Conservation (phyloP, 2,797 vertebrate genomes). For the Cuniculus paca region DNA sequence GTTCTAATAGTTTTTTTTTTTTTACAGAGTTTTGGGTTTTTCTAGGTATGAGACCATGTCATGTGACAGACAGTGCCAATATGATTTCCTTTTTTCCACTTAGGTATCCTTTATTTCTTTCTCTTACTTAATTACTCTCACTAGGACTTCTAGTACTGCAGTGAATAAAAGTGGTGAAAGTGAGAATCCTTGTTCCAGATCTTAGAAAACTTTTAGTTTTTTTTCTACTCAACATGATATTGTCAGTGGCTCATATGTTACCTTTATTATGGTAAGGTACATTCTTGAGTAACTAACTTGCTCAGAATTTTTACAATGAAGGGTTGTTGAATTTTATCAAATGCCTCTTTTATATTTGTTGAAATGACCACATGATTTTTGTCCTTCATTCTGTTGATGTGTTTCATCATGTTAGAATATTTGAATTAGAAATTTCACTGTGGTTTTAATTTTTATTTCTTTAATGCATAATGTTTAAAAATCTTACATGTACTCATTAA, state of each 20-base stretch:
- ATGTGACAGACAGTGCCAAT: not conserved
- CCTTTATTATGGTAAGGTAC: not conserved
- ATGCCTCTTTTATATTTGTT: not conserved
- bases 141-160: not conserved
- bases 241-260: not conserved
- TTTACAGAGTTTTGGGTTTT: not conserved
- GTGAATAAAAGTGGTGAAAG: not conserved
- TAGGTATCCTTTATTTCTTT: not conserved
- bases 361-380: not conserved
- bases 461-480: not conserved
- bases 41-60: not conserved
- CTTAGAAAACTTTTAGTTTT: not conserved
- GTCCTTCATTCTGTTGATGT: not conserved
- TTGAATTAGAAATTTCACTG: not conserved
- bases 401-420: not conserved
- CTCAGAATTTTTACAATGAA: not conserved
- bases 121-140: not conserved
- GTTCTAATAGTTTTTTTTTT: not conserved
- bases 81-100: not conserved
- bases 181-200: not conserved
- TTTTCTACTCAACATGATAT: not conserved
- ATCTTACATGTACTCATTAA: not conserved
- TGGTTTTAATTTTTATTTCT: not conserved
- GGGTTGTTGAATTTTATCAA: not conserved
- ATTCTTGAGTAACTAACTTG: not conserved